Percentiles rank a stretch among this genome's conserved stretches.
phyloP scores from a whole-genome alignment of 2,113 vertebrate species.

The Asarcornis scutulata region DNA sequence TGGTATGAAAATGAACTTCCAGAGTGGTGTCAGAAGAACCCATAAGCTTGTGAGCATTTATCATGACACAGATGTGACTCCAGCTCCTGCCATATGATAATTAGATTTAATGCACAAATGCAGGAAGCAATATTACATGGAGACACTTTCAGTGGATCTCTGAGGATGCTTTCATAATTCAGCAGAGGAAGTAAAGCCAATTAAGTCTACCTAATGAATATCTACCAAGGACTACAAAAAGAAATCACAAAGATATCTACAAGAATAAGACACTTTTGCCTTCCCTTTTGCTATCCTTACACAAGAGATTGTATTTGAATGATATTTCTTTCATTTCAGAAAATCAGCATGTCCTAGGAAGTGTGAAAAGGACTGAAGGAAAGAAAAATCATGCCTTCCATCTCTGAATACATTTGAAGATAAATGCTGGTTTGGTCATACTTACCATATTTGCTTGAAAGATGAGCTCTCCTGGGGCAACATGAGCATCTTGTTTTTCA shows the following conservation, averaged over 20 bases:
- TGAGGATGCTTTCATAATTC: background rate
- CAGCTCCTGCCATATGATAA: background rate
- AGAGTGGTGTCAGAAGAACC: background rate
- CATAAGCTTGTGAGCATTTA: background rate
- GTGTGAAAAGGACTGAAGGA: background rate
- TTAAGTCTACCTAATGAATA: background rate
- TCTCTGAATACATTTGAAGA: background rate
- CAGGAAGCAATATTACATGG: background rate
- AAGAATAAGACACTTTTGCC: background rate
- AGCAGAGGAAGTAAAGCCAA: background rate
- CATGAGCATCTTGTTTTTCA: slow-evolving; percentile 43
- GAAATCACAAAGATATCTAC: background rate
- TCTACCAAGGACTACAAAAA: background rate
- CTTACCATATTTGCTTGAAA: background rate
- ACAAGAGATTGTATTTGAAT: background rate
- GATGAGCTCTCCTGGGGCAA: slow-evolving; percentile 26
- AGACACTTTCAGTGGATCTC: background rate
- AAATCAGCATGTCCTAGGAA: slow-evolving; percentile 13
- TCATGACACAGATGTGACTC: background rate
- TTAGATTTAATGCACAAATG: background rate
- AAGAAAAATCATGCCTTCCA: background rate
- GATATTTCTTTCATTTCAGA: background rate
- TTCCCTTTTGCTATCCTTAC: background rate
- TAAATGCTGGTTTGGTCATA: background rate
- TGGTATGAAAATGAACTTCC: background rate